Conservation (phyloP, 1,140 invertebrate species). For the Drosophila nigrodunni region DNA sequence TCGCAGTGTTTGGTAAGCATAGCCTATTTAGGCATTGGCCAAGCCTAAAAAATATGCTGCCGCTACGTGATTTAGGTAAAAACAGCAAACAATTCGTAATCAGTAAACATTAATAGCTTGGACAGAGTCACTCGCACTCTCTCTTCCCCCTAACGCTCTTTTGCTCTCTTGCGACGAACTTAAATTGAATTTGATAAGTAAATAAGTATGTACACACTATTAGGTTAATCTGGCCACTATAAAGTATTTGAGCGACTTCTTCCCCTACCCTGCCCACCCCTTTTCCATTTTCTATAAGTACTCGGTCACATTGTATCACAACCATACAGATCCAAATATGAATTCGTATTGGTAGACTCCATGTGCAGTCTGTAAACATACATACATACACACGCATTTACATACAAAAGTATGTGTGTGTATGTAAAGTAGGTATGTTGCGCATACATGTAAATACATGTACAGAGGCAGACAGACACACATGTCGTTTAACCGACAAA, state of each 20-base stretch:
- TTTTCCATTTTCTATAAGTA: slow-evolving; percentile 9
- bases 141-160: neutral
- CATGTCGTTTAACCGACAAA: slow-evolving; percentile 55
- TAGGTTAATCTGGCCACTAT: slow-evolving; percentile 44
- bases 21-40: slow-evolving; percentile 35
- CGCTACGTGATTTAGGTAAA: slow-evolving; percentile 33
- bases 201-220: slow-evolving; percentile 42
- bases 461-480: slow-evolving; percentile 29
- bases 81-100: slow-evolving; percentile 27
- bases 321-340: slow-evolving; percentile 14
- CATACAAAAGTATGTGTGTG: slow-evolving; percentile 7
- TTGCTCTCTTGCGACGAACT: slow-evolving; percentile 20
- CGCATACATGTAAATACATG: slow-evolving; percentile 6
- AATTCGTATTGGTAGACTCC: slow-evolving; percentile 12
- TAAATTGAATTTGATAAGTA: slow-evolving; percentile 47
- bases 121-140: neutral
- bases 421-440: slow-evolving; percentile 26
- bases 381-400: slow-evolving; percentile 12
- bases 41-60: slow-evolving; percentile 29
- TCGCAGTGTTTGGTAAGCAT: slow-evolving; percentile 9
- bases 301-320: slow-evolving; percentile 27
- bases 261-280: neutral
- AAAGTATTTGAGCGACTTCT: slow-evolving; percentile 29
- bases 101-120: slow-evolving; percentile 8
- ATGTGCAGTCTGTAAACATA: slow-evolving; percentile 29